Base-by-base conservation (phyloP, 1,140 invertebrate genomes). In the Drosophila pallidifrons region DNA sequence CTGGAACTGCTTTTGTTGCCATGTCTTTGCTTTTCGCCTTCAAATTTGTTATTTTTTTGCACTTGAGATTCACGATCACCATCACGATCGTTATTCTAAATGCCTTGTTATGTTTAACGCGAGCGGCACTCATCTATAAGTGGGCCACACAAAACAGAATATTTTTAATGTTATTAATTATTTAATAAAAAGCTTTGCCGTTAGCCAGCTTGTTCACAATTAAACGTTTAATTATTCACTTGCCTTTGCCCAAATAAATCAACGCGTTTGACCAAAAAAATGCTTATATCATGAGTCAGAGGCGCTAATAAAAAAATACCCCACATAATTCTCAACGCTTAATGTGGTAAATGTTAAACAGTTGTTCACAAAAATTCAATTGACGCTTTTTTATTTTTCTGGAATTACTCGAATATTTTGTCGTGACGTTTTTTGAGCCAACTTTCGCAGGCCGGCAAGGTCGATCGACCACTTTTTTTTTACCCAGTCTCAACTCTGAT, bases 11-110 rank as follows among this genome's bases (percentile, higher is more conserved):
- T 38, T 10, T 38, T 8, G 5, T 67, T 47, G 20, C n/a, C 55
- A 28, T 45, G 25, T 66, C 60, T 66, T 67, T 35, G 1, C n/a
- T 2, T 64, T 64, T 85, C 46, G 52, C 64, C 78, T 75, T 85
- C 63, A 77, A 71, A 43, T 71, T 61, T 55, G 74, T 82, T 49
- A 52, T 51, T 13, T 38, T 55, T 64, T 55, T 63, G 64, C 67
- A 66, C 69, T 77, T 63, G 49, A 88, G 80, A 75, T 88, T 52
- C 76, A 88, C 69, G 75, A 89, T 88, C 76, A 88, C 69, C 71
- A 89, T 88, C 77, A 77, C 70, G 55, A 45, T 43, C 41, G 59
- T 59, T 60, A 88, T 87, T 87, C 83, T 89, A 78, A 80, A 65
- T 77, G 69, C 57, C 49, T 79, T 82, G 68, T 68, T 64, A 61